Percentiles rank a stretch among this genome's conserved stretches.
Evolutionary conservation across 2,888 invertebrate genomes (phyloP).

Genomic region (Parasteatoda lunata): DNA sequence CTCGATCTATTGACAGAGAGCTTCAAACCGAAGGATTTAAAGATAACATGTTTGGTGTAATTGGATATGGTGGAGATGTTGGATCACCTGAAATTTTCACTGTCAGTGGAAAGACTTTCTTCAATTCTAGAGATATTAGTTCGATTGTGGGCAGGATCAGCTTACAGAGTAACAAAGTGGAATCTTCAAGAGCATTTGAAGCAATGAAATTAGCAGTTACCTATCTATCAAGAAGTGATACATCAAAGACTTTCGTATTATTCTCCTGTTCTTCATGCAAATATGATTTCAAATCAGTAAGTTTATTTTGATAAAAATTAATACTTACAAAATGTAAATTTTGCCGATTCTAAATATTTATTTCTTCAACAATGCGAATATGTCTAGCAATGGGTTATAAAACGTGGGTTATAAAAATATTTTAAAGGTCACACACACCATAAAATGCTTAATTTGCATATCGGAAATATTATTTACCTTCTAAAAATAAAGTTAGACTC

Average conservation of each 20-base stretch:
- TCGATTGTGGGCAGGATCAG: constrained; percentile 82
- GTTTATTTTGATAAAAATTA: not conserved
- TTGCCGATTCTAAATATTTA: too few relatives aligned
- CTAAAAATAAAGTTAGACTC: too few relatives aligned
- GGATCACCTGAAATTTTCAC: constrained; percentile 72
- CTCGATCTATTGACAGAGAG: constrained; percentile 72
- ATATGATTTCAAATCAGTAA: constrained; percentile 60
- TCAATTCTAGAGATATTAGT: constrained; percentile 71
- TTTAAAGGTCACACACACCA: too few relatives aligned
- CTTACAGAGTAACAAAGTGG: constrained; percentile 77
- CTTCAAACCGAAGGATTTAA: constrained; percentile 71
- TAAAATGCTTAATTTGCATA: too few relatives aligned
- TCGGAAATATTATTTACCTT: too few relatives aligned
- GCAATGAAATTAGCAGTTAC: constrained; percentile 72
- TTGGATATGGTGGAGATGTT: constrained; percentile 73
- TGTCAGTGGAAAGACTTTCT: constrained; percentile 48
- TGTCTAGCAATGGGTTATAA: too few relatives aligned
- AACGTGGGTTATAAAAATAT: too few relatives aligned
- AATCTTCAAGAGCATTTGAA: constrained; percentile 72
- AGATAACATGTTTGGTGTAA: constrained; percentile 72
- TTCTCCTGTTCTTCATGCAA: constrained; percentile 80
- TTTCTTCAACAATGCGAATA: too few relatives aligned
- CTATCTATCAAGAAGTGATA: constrained; percentile 75
- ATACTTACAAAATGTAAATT: too few relatives aligned
- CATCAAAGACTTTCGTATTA: constrained; percentile 78